phyloP scores from a whole-genome alignment of 2,888 invertebrate genomes.

The Eutolmus rufibarbis region DNA sequence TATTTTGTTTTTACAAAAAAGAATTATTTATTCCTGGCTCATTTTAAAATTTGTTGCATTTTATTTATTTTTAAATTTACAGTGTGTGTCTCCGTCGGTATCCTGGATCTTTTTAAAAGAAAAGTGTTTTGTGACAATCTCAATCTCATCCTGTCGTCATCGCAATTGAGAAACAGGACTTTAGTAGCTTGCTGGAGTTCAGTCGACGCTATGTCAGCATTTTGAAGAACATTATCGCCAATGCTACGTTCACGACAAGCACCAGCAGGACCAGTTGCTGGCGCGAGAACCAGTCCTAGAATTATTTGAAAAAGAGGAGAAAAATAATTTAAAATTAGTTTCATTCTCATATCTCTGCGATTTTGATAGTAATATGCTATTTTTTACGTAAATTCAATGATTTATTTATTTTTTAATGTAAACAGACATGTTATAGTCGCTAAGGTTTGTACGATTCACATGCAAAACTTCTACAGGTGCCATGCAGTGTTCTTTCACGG shows the following conservation, averaged over 20 bases:
- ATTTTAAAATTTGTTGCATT: not conserved
- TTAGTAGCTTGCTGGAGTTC: slow-evolving; percentile 46
- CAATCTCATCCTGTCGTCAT: slow-evolving; percentile 48
- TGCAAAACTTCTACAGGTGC: not conserved
- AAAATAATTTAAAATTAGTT: slow-evolving; percentile 33
- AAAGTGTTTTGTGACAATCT: not conserved
- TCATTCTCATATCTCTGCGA: not conserved
- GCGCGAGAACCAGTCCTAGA: slow-evolving; percentile 94
- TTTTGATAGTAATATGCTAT: not conserved
- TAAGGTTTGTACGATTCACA: slow-evolving; percentile 5
- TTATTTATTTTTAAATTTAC: not conserved
- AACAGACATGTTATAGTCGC: slow-evolving; percentile 17
- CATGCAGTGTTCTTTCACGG: not conserved
- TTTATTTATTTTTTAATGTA: slow-evolving; percentile 13
- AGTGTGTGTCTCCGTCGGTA: not conserved
- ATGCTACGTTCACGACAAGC: slow-evolving; percentile 90
- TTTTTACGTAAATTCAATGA: slow-evolving; percentile 18
- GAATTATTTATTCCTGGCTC: not conserved
- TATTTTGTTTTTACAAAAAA: slow-evolving; percentile 5
- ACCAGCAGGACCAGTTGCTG: slow-evolving; percentile 94
- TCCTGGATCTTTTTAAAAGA: not conserved
- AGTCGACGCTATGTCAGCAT: slow-evolving; percentile 85
- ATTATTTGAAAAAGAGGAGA: slow-evolving; percentile 17
- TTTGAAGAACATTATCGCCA: slow-evolving; percentile 96
- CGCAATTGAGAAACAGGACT: slow-evolving; percentile 47